Evolutionary conservation across 2,797 vertebrate genomes (phyloP).

Genomic region (Emydoidea blandingii): DNA sequence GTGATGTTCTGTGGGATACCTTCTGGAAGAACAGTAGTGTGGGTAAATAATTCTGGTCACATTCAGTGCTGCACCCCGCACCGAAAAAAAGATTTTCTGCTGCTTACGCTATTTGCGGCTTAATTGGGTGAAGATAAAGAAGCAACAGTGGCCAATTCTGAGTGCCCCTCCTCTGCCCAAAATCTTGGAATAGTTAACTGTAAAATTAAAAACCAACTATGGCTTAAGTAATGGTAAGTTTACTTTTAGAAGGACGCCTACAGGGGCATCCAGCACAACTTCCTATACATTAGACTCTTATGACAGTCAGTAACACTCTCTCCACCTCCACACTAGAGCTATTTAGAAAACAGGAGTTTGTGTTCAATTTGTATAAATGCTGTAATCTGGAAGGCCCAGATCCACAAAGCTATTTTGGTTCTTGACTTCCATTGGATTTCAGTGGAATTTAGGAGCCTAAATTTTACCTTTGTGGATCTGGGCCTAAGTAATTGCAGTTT

Average conservation of each 20-base stretch:
- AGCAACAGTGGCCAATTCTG: neutral
- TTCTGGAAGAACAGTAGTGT: neutral
- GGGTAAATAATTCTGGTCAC: neutral
- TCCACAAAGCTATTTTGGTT: neutral
- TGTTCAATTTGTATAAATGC: neutral
- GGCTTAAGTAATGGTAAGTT: neutral
- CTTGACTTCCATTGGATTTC: neutral
- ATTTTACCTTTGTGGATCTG: neutral
- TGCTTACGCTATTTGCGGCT: neutral
- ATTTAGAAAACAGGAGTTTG: neutral
- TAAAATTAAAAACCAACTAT: neutral
- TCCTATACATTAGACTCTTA: neutral
- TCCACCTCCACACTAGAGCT: neutral
- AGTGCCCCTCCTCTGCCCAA: neutral
- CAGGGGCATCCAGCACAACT: neutral
- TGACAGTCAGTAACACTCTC: neutral
- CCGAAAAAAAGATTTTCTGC: neutral
- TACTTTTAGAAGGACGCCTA: neutral
- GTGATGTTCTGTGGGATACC: neutral
- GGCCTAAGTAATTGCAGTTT: neutral
- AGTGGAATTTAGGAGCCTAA: neutral
- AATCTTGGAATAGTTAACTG: neutral
- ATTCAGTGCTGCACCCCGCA: neutral
- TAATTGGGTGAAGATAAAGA: neutral
- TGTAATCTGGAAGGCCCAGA: neutral